Evolutionary conservation across 2,888 invertebrate genomes (phyloP).

Genomic region (Ptychoptera albimana): DNA sequence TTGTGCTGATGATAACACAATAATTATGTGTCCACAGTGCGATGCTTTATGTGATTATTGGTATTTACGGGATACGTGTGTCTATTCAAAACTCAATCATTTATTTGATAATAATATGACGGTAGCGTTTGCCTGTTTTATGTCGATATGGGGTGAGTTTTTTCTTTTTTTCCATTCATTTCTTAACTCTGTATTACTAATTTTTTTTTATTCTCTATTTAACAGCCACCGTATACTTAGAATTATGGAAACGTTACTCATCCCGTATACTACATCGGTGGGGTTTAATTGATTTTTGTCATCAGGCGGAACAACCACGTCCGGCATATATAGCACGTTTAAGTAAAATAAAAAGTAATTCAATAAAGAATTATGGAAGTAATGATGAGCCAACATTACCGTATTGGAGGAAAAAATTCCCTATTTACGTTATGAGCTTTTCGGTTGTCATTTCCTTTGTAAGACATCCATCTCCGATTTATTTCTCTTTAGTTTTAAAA

Average conservation of each 20-base stretch:
- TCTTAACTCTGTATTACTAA: background rate
- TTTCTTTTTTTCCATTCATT: background rate
- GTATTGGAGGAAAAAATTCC: slow-evolving; percentile 58
- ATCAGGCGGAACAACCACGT: slow-evolving; percentile 57
- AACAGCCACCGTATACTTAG: slow-evolving; percentile 53
- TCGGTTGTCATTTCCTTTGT: slow-evolving; percentile 37
- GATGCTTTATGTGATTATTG: slow-evolving; percentile 60
- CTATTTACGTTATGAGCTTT: slow-evolving; percentile 52
- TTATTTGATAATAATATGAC: slow-evolving; percentile 70
- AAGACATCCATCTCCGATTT: too few relatives aligned
- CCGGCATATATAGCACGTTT: slow-evolving; percentile 55
- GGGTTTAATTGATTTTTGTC: slow-evolving; percentile 62
- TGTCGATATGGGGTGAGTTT: slow-evolving; percentile 58
- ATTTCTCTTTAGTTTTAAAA: too few relatives aligned
- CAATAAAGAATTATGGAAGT: slow-evolving; percentile 37
- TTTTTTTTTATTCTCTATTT: slow-evolving; percentile 6
- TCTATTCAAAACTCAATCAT: slow-evolving; percentile 55
- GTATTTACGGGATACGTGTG: slow-evolving; percentile 52
- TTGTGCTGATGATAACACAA: slow-evolving; percentile 34
- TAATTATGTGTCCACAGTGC: slow-evolving; percentile 72
- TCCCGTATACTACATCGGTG: slow-evolving; percentile 65
- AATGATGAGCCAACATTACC: slow-evolving; percentile 55
- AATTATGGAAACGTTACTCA: slow-evolving; percentile 70
- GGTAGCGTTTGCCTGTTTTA: slow-evolving; percentile 60
- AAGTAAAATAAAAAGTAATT: slow-evolving; percentile 32